Percentiles rank a stretch among this genome's conserved stretches.
phyloP scores from a whole-genome alignment of 1,140 invertebrate species.

The Orchestia grillus region DNA sequence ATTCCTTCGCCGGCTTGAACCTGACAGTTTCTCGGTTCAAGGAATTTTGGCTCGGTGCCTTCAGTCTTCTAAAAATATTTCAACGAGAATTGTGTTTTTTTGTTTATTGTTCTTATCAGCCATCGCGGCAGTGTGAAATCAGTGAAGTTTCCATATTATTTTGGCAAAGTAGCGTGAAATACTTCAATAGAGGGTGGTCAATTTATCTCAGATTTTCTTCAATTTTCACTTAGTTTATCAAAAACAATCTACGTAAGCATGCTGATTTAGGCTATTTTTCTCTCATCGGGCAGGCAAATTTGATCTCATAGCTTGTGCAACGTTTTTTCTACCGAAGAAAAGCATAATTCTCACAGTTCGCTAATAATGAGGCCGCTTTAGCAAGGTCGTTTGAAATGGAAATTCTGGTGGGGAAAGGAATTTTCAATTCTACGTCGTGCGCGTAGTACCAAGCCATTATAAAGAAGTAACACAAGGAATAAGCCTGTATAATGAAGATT shows the following conservation, averaged over 20 bases:
- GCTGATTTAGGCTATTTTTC: no score
- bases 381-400: no score
- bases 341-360: no score
- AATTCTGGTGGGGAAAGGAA: no score
- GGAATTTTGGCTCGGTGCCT: not conserved
- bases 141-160: not conserved
- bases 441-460: no score
- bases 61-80: not conserved
- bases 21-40: constrained; percentile 7
- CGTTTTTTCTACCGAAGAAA: no score
- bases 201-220: not conserved
- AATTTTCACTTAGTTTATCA: not conserved
- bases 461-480: no score
- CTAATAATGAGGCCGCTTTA: no score
- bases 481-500: no score
- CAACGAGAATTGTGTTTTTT: not conserved
- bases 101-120: not conserved
- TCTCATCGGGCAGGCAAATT: no score
- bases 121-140: not conserved
- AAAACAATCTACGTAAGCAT: not conserved
- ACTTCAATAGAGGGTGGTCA: not conserved
- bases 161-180: not conserved
- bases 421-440: no score
- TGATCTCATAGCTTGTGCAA: no score
- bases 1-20: not conserved